Evolutionary conservation across 35 echinoderm and acorn worm genomes (phyloP).

Genomic region (Ophiothrix spiculata): DNA sequence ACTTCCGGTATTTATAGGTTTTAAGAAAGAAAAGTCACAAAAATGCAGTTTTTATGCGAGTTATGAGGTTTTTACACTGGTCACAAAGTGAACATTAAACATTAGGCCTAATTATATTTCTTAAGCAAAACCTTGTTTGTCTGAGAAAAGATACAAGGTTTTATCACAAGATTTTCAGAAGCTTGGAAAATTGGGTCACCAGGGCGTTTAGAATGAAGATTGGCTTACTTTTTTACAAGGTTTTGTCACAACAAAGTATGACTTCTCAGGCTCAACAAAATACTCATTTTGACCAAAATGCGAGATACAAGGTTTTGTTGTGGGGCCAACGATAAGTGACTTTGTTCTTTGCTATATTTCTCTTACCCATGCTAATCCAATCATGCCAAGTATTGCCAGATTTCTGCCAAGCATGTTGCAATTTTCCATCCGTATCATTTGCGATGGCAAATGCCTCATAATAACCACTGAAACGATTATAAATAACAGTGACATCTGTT

Average conservation of each 20-base stretch:
- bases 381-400: slow-evolving; percentile 38
- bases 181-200: no score
- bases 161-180: no score
- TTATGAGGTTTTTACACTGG: background rate
- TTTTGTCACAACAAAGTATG: background rate
- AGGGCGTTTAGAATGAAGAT: no score
- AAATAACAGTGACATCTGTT: slow-evolving; percentile 44
- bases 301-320: no score
- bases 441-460: slow-evolving; percentile 66
- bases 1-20: no score
- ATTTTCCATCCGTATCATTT: slow-evolving; percentile 22
- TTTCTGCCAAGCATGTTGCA: slow-evolving; percentile 64
- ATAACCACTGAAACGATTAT: slow-evolving; percentile 42
- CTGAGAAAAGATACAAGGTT: no score
- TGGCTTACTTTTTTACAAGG: background rate
- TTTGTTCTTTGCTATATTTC: background rate
- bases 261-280: background rate
- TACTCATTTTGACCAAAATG: background rate
- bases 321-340: no score
- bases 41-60: no score
- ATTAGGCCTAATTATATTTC: background rate
- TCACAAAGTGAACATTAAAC: background rate
- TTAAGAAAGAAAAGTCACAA: background rate
- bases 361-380: slow-evolving; percentile 51
- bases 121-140: background rate